Evolutionary conservation across 2,113 vertebrate genomes (phyloP), one percentile per base, ranked within the genome.

Genomic region (Leucosticte australis): DNA sequence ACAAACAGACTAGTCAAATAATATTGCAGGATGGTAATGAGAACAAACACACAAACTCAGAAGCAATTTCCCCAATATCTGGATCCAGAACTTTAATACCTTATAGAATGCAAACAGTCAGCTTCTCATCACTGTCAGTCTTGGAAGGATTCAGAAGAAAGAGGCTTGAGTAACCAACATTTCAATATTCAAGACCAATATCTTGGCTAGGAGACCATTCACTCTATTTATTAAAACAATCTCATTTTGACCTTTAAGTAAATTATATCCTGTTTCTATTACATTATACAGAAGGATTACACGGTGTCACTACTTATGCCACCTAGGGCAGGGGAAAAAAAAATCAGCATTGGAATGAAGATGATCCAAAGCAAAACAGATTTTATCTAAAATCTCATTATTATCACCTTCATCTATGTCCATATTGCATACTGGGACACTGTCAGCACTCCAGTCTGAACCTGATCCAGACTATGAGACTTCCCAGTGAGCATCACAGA

Each of bases 401-500:
- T 30, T 50, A n/a, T n/a, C 28, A 47, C 11, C 80, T 75, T 62
- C 44, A 57, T 57, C 57, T 35, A 10, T 18, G 10, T 18, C 57
- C 5, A 2, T 14, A 39, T 3, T 86, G 37, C 26, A 35, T n/a
- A 73, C 41, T n/a, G 55, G 41, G 28, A 75, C 78, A 53, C 47
- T 31, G 53, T 50, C 90, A 92, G 50, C 70, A 80, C 46, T 77
- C 49, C 35, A 44, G 76, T 86, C 77, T 92, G 87, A 81, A 76
- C 39, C 37, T 27, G 11, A 84, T 65, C 65, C 80, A 95, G 44
- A 59, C 33, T 59, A 78, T 71, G n/a, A 91, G 79, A 83, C 41
- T 94, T 91, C 42, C 52, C 84, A 75, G 24, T 42, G 73, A 95
- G 79, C 95, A 95, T 28, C 37, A 89, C 55, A 89, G 65, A 92